Base-by-base conservation (phyloP, 2,888 invertebrate species). In the Ariolimax columbianus region DNA sequence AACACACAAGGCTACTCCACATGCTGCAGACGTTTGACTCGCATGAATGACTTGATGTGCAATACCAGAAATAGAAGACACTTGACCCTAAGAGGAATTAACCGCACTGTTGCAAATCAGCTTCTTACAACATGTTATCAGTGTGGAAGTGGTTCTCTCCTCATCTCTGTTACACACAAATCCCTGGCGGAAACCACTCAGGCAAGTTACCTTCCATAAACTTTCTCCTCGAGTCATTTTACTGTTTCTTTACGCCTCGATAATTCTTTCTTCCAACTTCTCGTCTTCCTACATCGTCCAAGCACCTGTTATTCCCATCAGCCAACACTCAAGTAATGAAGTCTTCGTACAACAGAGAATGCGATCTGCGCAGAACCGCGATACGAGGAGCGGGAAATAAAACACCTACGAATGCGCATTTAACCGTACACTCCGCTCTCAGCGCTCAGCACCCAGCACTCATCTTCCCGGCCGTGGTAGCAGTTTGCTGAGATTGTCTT, bases 371-470 rank as follows among this genome's bases (percentile, higher is more conserved):
- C 14, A 75, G 47, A n/a, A 17, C 51, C 4, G 33, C 19, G 75
- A 75, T 75, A 75, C 30, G 75, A 51, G 36, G 30, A 51, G 51
- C 33, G 17, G 19, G 75, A 19, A 75, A 75, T 75, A 17, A 51
- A 47, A 51, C 75, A 43, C 75, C 47, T 51, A 75, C 75, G 51
- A 75, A 75, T 75, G 33, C 33, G 36, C 75, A 33, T 75, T 51
- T 33, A 75, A 23, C 51, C 73, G 26, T 43, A 11, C 43, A 43
- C n/a, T 1, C n/a, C 14, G 43, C 43, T 30, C 73, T 73, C 43
- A 43, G 26, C 30, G n/a, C n/a, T n/a, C n/a, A n/a, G n/a, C n/a
- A n/a, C n/a, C 1, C n/a, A 3, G 43, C 43, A 43, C 73, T 73
- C 43, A 43, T 43, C 30, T n/a, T 4, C 26, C 1, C 26, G 43